Evolutionary conservation across 1,140 invertebrate species (phyloP), one percentile per base, ranked within the genome.

Genomic region (Drosophila kikkawai): DNA sequence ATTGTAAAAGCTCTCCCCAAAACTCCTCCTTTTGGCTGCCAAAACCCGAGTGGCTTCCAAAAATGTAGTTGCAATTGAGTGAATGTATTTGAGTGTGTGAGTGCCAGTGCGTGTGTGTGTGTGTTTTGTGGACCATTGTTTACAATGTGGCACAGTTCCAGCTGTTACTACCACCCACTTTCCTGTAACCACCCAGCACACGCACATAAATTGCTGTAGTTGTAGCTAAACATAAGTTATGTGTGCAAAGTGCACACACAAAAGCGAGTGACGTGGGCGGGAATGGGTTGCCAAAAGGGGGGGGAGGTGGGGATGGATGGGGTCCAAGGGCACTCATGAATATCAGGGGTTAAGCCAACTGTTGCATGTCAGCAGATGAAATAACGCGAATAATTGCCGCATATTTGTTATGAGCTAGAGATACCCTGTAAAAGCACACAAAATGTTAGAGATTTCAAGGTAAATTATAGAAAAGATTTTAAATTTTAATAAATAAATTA

Each of bases 141-240:
- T 76, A 77, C 55, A 77, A 68, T 67, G 61, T 59, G 55, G 73
- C 65, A 80, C 56, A 80, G 67, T 73, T 79, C 70, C 59, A 79
- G 66, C 63, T 80, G 73, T 32, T 73, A 60, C 57, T 53, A 6
- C 39, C 41, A 29, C 11, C 1, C 12, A 7, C 5, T 7, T 32
- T 8, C 50, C n/a, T 7, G n/a, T 17, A 41, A 15, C 13, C 32
- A 26, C 22, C 13, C 32, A 7, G 26, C 47, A 53, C 34, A 82
- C 75, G 71, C 79, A 87, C 79, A 87, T 87, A 86, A 87, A 82
- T 88, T 88, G 80, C 47, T 64, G 75, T 75, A 87, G 83, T 71
- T 79, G 80, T 36, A 75, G 77, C 74, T 84, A 88, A 87, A 87
- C 84, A 87, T 87, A 88, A 87, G 83, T 83, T 83, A 87, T 84